These are phyloP conservation scores for Meriones psammophilus DNA, from an alignment of 2,797 vertebrate species.

Conservation along the genomic window DNA sequence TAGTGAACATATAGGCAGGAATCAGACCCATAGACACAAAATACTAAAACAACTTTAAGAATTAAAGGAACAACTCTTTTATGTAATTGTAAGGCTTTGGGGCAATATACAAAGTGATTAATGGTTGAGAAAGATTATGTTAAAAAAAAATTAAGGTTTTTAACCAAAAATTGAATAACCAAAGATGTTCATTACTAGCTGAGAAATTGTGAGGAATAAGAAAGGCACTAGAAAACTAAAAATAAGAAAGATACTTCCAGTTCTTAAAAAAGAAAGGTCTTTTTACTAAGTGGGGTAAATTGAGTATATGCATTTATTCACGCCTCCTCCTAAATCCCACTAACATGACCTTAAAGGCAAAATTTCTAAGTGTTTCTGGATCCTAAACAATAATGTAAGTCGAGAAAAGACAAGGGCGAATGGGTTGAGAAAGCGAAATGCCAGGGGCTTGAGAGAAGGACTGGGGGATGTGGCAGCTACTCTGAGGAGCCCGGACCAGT, in stretches of 20 bases:
- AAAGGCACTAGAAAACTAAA: constrained; percentile 24
- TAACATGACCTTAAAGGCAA: constrained; percentile 21
- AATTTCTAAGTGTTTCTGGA: not conserved
- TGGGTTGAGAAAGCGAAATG: not conserved
- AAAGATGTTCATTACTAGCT: constrained; percentile 37
- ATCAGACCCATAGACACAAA: not conserved
- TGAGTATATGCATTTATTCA: not conserved
- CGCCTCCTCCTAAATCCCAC: not conserved
- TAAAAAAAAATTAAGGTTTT: not conserved
- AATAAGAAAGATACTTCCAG: not conserved
- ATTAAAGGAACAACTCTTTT: not conserved
- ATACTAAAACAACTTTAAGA: not conserved
- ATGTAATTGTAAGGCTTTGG: not conserved
- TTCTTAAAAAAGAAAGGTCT: constrained; percentile 1
- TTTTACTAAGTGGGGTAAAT: not conserved
- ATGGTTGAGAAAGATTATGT: not conserved
- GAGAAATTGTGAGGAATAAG: not conserved
- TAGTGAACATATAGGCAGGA: not conserved
- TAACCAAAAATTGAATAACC: constrained; percentile 1
- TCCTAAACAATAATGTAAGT: constrained; percentile 17
- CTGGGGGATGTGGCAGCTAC: not conserved
- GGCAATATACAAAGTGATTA: not conserved
- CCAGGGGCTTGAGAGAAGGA: not conserved
- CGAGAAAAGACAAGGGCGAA: not conserved
- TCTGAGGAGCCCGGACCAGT: not conserved